A percentile compares a stretch with the other conserved stretches of the same genome.
These are phyloP conservation scores for Proteles cristata DNA, from an alignment of 2,113 vertebrate genomes.

Conservation along the genomic window DNA sequence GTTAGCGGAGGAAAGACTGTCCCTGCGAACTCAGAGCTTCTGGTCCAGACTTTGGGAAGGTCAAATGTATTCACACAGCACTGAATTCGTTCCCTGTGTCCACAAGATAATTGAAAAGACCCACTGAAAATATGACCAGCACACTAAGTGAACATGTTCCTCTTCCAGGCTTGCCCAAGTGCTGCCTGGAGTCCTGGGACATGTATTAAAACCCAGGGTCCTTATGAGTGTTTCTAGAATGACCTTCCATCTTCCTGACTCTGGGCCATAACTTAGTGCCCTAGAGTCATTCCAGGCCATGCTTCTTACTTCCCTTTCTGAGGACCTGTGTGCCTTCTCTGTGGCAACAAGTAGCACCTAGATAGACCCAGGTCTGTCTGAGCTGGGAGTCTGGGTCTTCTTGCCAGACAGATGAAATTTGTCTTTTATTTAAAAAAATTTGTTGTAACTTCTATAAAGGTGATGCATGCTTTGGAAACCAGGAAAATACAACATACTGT, in stretches of 20 bases:
- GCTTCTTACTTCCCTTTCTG: background rate
- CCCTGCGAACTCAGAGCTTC: background rate
- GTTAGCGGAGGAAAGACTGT: background rate
- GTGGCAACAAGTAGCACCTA: background rate
- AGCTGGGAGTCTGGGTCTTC: background rate
- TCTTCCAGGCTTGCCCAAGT: background rate
- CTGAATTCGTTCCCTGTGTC: background rate
- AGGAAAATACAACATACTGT: background rate
- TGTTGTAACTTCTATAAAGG: background rate
- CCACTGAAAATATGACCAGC: background rate
- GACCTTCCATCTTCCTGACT: background rate
- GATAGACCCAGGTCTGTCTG: background rate
- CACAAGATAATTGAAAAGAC: background rate
- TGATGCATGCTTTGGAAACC: background rate
- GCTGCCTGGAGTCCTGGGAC: background rate
- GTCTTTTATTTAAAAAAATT: background rate
- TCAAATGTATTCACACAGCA: background rate
- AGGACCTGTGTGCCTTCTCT: background rate
- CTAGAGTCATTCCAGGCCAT: background rate
- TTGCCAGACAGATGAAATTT: background rate
- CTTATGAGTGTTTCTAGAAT: constrained; percentile 4
- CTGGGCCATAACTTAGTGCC: background rate
- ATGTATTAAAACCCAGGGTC: background rate
- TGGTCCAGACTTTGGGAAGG: background rate
- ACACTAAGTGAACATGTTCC: background rate